These are phyloP conservation scores for Polymixis lichenea DNA, from an alignment of 2,888 invertebrate species.

Conservation along the genomic window DNA sequence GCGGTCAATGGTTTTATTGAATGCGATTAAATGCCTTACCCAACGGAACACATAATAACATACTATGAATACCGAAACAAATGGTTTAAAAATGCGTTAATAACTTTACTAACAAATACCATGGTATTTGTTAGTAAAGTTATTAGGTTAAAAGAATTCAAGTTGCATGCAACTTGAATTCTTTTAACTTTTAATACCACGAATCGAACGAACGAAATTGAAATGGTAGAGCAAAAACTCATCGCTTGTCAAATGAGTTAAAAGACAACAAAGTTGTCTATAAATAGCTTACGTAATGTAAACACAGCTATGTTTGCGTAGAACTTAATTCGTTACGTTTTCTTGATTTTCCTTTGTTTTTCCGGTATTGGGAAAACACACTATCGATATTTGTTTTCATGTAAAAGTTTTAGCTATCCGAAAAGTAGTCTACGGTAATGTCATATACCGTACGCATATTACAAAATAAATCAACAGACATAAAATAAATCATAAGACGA, in stretches of 20 bases:
- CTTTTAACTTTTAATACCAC: conserved; percentile 23
- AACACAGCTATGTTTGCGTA: not conserved
- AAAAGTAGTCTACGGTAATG: not conserved
- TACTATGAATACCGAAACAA: conserved; percentile 42
- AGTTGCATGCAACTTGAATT: conserved; percentile 26
- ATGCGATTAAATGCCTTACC: conserved; percentile 25
- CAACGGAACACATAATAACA: conserved; percentile 32
- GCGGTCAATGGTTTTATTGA: conserved; percentile 30
- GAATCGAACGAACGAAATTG: conserved; percentile 30
- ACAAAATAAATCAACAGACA: not conserved
- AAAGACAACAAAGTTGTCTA: conserved; percentile 8
- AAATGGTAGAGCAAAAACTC: conserved; percentile 33
- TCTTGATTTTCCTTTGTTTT: conserved; percentile 32
- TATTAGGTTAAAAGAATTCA: too few species aligned
- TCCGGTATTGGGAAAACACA: not conserved
- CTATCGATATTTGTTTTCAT: not conserved
- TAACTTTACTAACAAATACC: conserved; percentile 28
- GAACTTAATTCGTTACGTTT: conserved; percentile 6
- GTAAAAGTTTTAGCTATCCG: not conserved
- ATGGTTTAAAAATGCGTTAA: conserved; percentile 40
- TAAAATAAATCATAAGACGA: not conserved
- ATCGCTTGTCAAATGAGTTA: not conserved
- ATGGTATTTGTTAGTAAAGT: too few species aligned
- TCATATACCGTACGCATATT: not conserved
- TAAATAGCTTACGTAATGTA: not conserved